phyloP scores from a whole-genome alignment of 2,797 vertebrate species.

The Helicolenus hilgendorfi region DNA sequence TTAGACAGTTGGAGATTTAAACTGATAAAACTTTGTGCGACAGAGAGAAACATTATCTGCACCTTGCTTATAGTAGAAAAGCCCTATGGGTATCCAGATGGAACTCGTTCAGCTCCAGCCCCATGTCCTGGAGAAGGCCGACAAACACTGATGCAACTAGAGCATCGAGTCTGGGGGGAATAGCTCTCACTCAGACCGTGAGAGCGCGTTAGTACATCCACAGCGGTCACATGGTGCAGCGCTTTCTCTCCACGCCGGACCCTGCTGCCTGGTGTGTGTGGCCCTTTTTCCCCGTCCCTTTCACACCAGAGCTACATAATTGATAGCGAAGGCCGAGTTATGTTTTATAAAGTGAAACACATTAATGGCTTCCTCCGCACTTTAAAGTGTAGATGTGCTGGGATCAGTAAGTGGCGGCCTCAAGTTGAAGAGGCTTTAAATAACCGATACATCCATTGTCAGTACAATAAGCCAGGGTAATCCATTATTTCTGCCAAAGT shows the following conservation, averaged over 20 bases:
- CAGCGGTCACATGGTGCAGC: constrained; percentile 77
- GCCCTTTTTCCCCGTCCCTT: constrained; percentile 52
- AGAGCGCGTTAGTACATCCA: constrained; percentile 77
- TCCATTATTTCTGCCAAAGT: constrained; percentile 59
- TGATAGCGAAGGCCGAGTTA: constrained; percentile 79
- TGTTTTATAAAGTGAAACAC: constrained; percentile 80
- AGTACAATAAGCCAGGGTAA: constrained; percentile 40
- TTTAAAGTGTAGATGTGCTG: constrained; percentile 58
- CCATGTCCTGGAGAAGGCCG: constrained; percentile 72
- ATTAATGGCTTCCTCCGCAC: constrained; percentile 71
- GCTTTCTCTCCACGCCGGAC: constrained; percentile 53
- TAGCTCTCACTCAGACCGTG: constrained; percentile 77
- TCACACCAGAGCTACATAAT: constrained; percentile 81
- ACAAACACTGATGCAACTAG: constrained; percentile 83
- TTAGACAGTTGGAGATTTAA: constrained; percentile 18
- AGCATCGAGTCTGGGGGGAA: constrained; percentile 83
- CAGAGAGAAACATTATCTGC: constrained; percentile 43
- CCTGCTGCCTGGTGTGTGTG: constrained; percentile 63
- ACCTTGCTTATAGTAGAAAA: constrained; percentile 51
- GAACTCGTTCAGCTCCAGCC: constrained; percentile 65
- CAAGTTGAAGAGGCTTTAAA: constrained; percentile 67
- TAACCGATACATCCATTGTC: constrained; percentile 56
- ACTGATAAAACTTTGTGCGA: constrained; percentile 23
- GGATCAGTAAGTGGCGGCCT: constrained; percentile 56
- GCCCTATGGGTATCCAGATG: constrained; percentile 77